Evolutionary conservation across 2,113 vertebrate genomes (phyloP), one percentile per base, ranked within the genome.

Genomic region (Melanocharis versteri): DNA sequence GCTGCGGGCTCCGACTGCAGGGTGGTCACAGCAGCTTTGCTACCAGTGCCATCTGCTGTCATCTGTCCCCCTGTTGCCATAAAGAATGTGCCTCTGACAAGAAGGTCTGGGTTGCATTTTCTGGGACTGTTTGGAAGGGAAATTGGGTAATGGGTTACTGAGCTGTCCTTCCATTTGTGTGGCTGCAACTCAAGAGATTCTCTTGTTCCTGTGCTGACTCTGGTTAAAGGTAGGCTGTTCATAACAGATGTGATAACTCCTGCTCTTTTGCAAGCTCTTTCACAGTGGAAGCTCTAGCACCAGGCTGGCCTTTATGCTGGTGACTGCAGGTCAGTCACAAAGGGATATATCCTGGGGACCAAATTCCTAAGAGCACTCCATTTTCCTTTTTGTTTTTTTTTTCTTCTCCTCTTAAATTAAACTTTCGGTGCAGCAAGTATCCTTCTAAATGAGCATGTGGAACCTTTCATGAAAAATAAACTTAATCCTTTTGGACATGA

Each of bases 261-360:
- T 87, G 68, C n/a, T 78, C 76, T 82, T 92, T 31, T 78, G 47
- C 76, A 94, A 64, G 85, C 61, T 82, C n/a, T 87, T 61, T 80
- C 56, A 50, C 40, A 78, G 58, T 72, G 80, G 71, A 90, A 91
- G 42, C 79, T 93, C 57, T 76, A 83, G 73, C 51, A 90, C 68
- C 90, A 94, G 83, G 93, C 86, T 94, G 90, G 93, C 72, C 76
- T 84, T 90, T 64, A 83, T 17, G 31, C 76, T 75, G 9, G 94
- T 96, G 96, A 68, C 94, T 94, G 96, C 96, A 1, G 96, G 94
- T 93, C 96, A 77, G 93, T 96, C 96, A 96, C 93, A 70, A 28
- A 70, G 64, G 39, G 58, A 20, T 83, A 50, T 89, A 64, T 87
- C 88, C 83, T 78, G 65, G 83, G 94, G 93, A 96, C 88, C 95